Percentiles rank a stretch among this genome's conserved stretches.
phyloP scores from a whole-genome alignment of 2,113 vertebrate genomes.

The Orycteropus afer region DNA sequence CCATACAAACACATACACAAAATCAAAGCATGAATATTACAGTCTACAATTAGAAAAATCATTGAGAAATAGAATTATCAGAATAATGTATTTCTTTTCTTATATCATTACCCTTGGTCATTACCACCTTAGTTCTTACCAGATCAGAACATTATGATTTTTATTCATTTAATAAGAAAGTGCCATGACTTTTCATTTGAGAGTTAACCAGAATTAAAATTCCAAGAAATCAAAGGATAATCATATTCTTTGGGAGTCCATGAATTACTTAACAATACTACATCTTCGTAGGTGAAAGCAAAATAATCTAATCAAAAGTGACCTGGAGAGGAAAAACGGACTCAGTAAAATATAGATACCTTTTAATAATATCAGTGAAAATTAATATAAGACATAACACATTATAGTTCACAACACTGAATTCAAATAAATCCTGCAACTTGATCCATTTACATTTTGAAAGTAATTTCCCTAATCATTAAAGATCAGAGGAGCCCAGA shows the following conservation, averaged over 20 bases:
- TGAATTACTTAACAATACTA: not conserved
- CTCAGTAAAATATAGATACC: not conserved
- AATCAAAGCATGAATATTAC: not conserved
- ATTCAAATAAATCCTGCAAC: not conserved
- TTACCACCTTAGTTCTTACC: not conserved
- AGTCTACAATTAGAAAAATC: not conserved
- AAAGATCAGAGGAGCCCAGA: conserved; percentile 19
- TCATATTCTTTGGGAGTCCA: not conserved
- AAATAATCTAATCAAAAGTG: conserved; percentile 11
- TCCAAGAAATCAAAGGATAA: conserved; percentile 29
- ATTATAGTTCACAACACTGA: not conserved
- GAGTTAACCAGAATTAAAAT: conserved; percentile 1
- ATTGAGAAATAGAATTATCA: not conserved
- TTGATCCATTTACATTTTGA: not conserved
- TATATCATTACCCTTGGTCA: not conserved
- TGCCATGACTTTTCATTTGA: not conserved
- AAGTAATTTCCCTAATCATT: conserved; percentile 27
- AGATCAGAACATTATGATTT: not conserved
- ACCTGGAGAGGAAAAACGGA: not conserved
- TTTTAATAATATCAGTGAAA: conserved; percentile 1
- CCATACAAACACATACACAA: not conserved
- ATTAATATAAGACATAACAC: not conserved
- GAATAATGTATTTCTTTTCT: not conserved
- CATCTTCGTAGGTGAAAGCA: not conserved
- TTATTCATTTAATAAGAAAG: conserved; percentile 1